Evolutionary conservation across 2,113 vertebrate species (phyloP).

Genomic region (Xerus inauris): DNA sequence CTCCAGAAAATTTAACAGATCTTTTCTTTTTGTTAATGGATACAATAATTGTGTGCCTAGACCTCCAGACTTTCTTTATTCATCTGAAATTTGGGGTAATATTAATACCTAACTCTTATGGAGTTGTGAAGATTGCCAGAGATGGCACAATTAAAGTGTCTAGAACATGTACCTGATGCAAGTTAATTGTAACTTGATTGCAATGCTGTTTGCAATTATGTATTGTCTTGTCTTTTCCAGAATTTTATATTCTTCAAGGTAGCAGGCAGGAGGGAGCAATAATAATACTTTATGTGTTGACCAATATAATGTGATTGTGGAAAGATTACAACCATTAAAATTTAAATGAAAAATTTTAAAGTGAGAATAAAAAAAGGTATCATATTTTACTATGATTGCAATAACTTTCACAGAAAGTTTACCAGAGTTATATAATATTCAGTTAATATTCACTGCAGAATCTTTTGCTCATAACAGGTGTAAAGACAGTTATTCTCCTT

Average conservation of each 20-base stretch:
- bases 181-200: background rate
- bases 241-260: background rate
- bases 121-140: background rate
- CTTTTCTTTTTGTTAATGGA: background rate
- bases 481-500: background rate
- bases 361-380: background rate
- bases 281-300: background rate
- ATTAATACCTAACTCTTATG: background rate
- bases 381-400: background rate
- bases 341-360: background rate
- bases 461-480: background rate
- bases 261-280: background rate
- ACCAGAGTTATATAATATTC: background rate
- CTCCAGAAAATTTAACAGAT: background rate
- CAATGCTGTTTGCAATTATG: background rate
- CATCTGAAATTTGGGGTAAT: background rate
- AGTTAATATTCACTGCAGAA: background rate
- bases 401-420: background rate
- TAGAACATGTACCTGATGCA: background rate
- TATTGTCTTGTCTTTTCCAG: background rate
- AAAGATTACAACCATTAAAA: background rate
- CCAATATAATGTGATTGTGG: background rate
- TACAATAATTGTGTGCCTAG: background rate
- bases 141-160: background rate
- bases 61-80: background rate